Percentiles rank a stretch among this genome's conserved stretches.
These are phyloP conservation scores for Hirtodrosophila confusa DNA, from an alignment of 2,888 invertebrate species.

Conservation along the genomic window DNA sequence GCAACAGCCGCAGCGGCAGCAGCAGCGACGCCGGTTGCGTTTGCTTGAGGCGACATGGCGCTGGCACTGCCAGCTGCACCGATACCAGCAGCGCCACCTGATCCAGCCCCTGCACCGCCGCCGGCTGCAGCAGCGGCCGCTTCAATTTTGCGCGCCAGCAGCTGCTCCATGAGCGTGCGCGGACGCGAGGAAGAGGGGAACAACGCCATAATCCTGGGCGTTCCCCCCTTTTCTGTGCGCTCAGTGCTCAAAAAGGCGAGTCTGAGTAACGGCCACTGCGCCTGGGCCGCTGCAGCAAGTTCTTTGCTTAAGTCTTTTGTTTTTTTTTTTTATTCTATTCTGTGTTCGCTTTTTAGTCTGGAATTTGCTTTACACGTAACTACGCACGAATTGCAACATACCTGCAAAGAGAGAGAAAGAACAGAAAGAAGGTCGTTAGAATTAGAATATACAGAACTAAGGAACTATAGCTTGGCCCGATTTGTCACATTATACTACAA, in stretches of 20 bases:
- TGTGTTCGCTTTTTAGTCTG: constrained; percentile 1
- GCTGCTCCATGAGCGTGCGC: constrained; percentile 92
- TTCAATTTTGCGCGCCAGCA: constrained; percentile 93
- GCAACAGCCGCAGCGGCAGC: constrained; percentile 4
- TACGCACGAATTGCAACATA: constrained; percentile 58
- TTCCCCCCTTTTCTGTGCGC: not conserved
- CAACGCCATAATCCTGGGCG: constrained; percentile 75
- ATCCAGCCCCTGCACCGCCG: constrained; percentile 76
- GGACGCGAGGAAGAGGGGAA: constrained; percentile 87
- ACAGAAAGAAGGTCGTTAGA: not conserved
- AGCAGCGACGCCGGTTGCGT: constrained; percentile 84
- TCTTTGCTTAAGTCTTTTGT: constrained; percentile 80
- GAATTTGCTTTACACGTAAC: constrained; percentile 9
- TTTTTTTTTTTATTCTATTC: constrained; percentile 19
- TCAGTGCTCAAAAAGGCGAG: constrained; percentile 2
- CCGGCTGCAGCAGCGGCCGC: constrained; percentile 85
- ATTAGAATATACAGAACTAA: not conserved
- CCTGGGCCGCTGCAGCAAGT: constrained; percentile 47
- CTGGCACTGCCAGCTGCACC: constrained; percentile 85
- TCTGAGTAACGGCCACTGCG: constrained; percentile 16
- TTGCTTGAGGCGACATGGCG: constrained; percentile 1
- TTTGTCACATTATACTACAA: too few species aligned
- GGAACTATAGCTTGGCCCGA: too few species aligned
- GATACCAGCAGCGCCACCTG: constrained; percentile 80
- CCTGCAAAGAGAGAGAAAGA: constrained; percentile 56